These are phyloP conservation scores for Macaria liturata DNA, from an alignment of 2,888 invertebrate genomes.

Conservation along the genomic window DNA sequence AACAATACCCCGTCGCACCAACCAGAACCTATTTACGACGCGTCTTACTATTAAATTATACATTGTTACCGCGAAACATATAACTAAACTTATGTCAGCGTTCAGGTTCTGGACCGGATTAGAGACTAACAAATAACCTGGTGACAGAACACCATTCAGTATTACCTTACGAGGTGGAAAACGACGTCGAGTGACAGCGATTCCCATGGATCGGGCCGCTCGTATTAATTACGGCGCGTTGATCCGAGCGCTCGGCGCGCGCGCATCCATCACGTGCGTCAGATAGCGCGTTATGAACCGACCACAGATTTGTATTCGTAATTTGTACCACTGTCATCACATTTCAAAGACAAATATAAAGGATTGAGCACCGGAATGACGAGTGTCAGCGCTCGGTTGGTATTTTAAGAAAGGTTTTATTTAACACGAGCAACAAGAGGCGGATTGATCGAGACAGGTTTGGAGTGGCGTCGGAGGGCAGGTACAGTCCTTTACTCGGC, in stretches of 20 bases:
- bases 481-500: slow-evolving; percentile 68
- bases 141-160: slow-evolving; percentile 65
- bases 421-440: slow-evolving; percentile 81
- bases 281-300: slow-evolving; percentile 80
- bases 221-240: slow-evolving; percentile 78
- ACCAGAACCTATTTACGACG: slow-evolving; percentile 69
- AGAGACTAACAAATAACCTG: slow-evolving; percentile 58
- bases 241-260: slow-evolving; percentile 61
- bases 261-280: slow-evolving; percentile 75
- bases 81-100: slow-evolving; percentile 23
- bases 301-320: slow-evolving; percentile 81
- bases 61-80: slow-evolving; percentile 30
- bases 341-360: slow-evolving; percentile 84
- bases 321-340: slow-evolving; percentile 84
- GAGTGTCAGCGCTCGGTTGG: slow-evolving; percentile 78
- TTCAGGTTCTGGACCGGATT: slow-evolving; percentile 51
- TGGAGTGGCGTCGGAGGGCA: slow-evolving; percentile 77
- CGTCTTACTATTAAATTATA: slow-evolving; percentile 76
- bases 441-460: slow-evolving; percentile 83
- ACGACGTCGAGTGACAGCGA: slow-evolving; percentile 71
- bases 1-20: slow-evolving; percentile 68
- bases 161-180: slow-evolving; percentile 69
- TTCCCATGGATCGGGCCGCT: slow-evolving; percentile 68
- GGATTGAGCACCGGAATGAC: slow-evolving; percentile 81
- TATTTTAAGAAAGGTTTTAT: slow-evolving; percentile 81